phyloP scores from a whole-genome alignment of 2,797 vertebrate species.

The Acridotheres tristis region DNA sequence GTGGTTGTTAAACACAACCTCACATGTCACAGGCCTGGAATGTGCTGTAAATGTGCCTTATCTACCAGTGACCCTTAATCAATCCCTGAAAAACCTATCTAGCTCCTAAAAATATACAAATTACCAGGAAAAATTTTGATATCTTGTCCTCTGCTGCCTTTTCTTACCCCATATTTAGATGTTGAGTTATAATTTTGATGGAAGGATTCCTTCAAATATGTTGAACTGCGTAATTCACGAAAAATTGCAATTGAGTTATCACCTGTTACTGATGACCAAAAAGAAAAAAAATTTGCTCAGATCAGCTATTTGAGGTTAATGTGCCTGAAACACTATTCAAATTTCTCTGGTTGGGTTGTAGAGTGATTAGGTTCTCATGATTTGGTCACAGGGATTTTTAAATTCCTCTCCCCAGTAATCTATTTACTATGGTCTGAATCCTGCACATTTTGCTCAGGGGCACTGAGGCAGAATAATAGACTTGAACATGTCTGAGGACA shows the following conservation, averaged over 20 bases:
- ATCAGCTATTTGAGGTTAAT: constrained; percentile 72
- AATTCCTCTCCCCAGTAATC: constrained; percentile 29
- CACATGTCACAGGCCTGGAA: background rate
- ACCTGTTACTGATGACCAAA: constrained; percentile 64
- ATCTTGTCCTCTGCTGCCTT: background rate
- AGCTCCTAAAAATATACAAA: background rate
- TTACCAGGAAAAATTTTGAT: background rate
- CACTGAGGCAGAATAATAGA: background rate
- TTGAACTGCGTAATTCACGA: constrained; percentile 53
- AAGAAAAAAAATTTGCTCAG: constrained; percentile 42
- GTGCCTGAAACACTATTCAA: constrained; percentile 63
- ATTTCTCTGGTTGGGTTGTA: constrained; percentile 52
- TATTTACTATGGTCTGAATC: constrained; percentile 43
- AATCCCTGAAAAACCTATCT: background rate
- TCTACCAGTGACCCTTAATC: background rate
- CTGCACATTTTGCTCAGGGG: background rate
- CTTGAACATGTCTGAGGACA: background rate
- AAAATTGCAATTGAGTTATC: constrained; percentile 71
- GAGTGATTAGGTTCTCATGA: constrained; percentile 51
- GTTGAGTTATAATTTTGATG: constrained; percentile 21
- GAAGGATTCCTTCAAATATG: constrained; percentile 49
- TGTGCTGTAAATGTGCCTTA: background rate
- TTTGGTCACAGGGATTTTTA: constrained; percentile 46
- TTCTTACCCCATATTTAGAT: background rate
- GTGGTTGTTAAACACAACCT: background rate